Conservation (phyloP, 2,797 vertebrate genomes). For the Philypnodon macrostomus region DNA sequence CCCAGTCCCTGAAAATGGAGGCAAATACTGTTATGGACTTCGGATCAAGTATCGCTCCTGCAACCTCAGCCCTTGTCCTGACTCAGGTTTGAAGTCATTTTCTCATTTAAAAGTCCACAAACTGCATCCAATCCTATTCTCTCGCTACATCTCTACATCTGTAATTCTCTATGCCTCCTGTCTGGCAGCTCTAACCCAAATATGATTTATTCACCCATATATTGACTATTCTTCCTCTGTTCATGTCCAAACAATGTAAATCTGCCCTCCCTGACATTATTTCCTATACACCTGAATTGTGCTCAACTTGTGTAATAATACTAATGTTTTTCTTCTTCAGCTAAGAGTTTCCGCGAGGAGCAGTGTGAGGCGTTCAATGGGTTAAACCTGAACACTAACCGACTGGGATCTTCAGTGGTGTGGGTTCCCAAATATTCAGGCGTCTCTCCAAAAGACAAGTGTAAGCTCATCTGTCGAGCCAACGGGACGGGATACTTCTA, state of each 20-base stretch:
- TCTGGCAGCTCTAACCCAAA: no score
- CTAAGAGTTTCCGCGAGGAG: constrained; percentile 92
- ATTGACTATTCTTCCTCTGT: no score
- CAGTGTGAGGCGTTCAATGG: constrained; percentile 95
- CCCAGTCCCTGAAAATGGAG: constrained; percentile 86
- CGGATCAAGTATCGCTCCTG: constrained; percentile 93
- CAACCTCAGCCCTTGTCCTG: constrained; percentile 83
- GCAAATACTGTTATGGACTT: constrained; percentile 90
- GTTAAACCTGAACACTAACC: constrained; percentile 90
- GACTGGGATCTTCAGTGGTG: constrained; percentile 83
- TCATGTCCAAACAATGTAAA: no score
- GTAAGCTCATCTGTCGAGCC: constrained; percentile 94
- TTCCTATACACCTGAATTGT: no score
- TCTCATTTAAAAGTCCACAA: no score
- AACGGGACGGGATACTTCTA: constrained; percentile 97
- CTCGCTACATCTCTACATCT: no score
- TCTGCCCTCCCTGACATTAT: no score
- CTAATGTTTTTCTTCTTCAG: no score
- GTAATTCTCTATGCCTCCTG: no score
- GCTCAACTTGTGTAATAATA: no score
- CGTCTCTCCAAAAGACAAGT: constrained; percentile 89
- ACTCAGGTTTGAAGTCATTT: constrained; percentile 73
- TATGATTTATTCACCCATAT: no score
- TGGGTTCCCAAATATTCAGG: constrained; percentile 97
- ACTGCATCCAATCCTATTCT: no score